phyloP scores from a whole-genome alignment of 2,797 vertebrate genomes.

The Pantherophis vulpinus region DNA sequence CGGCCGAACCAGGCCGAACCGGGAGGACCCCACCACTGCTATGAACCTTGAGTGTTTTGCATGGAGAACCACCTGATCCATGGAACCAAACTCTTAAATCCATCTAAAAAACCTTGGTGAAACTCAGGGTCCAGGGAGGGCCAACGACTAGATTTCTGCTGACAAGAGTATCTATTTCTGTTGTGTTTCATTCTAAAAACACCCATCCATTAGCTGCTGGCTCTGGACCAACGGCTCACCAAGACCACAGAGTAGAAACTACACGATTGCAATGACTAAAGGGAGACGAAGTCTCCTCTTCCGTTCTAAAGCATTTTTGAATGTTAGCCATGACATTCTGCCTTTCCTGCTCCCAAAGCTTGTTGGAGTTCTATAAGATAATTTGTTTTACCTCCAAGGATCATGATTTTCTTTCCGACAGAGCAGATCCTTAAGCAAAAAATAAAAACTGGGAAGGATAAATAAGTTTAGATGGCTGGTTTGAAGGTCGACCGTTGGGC shows the following conservation, averaged over 20 bases:
- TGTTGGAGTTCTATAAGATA: neutral
- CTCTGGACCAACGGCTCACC: neutral
- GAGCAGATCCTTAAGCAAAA: neutral
- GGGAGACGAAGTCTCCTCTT: neutral
- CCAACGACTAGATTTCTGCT: neutral
- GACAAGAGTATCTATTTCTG: neutral
- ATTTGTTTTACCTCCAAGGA: neutral
- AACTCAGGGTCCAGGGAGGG: too few species aligned
- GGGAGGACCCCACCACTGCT: too few species aligned
- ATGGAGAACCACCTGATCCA: neutral
- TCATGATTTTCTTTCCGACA: neutral
- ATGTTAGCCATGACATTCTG: neutral
- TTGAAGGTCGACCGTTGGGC: neutral
- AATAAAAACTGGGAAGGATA: neutral
- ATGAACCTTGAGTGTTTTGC: neutral
- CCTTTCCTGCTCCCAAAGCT: neutral
- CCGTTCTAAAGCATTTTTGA: constrained; percentile 26
- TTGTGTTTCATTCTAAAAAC: neutral
- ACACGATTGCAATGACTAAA: neutral
- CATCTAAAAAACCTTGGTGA: too few species aligned
- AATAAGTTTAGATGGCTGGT: neutral
- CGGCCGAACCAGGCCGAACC: too few species aligned
- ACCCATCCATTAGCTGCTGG: constrained; percentile 28
- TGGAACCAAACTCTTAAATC: neutral
- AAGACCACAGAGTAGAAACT: neutral